Base-by-base conservation (phyloP, 37 sponge, comb jelly and placozoan genomes). In the Dysidea cf. avara region DNA sequence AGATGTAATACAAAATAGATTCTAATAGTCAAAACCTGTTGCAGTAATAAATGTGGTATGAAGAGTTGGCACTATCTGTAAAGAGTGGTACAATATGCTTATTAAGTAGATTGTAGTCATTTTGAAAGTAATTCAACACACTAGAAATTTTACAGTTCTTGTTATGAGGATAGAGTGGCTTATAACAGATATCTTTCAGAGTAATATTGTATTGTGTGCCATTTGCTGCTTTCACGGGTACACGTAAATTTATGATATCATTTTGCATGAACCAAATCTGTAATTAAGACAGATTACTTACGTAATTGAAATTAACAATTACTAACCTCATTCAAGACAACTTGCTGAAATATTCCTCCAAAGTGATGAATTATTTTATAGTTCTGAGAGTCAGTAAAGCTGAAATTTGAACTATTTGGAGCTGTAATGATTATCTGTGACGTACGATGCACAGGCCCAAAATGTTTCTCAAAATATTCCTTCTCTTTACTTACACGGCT, bases 51-150 rank as follows among this genome's bases (percentile, higher is more conserved):
- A 85, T 57, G 59, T 85, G 86, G n/a, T 34, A 59, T 0, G 63
- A 60, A 5, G 59, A 62, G 49, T 85, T 49, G n/a, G 31, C 16
- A n/a, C n/a, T n/a, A n/a, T n/a, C n/a, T n/a, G n/a, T n/a, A n/a
- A n/a, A n/a, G n/a, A n/a, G n/a, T n/a, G n/a, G n/a, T n/a, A n/a
- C n/a, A n/a, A n/a, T n/a, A n/a, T n/a, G n/a, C n/a, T n/a, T n/a
- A n/a, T 57, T 26, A n/a, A 90, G 52, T 54, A 96, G 64, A 30
- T 75, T 76, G 9, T 51, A 21, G 13, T 46, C 39, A 74, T 97
- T 97, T 72, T 97, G 99, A 80, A 97, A 97, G 77, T 91, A 97
- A 66, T 97, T 92, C 37, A 94, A 36, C 13, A 94, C 90, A 76
- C 92, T 94, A 61, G 75, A 58, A 30, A 97, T 88, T 56, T 87